Evolutionary conservation across 2,113 vertebrate genomes (phyloP).

Genomic region (Willisornis vidua): DNA sequence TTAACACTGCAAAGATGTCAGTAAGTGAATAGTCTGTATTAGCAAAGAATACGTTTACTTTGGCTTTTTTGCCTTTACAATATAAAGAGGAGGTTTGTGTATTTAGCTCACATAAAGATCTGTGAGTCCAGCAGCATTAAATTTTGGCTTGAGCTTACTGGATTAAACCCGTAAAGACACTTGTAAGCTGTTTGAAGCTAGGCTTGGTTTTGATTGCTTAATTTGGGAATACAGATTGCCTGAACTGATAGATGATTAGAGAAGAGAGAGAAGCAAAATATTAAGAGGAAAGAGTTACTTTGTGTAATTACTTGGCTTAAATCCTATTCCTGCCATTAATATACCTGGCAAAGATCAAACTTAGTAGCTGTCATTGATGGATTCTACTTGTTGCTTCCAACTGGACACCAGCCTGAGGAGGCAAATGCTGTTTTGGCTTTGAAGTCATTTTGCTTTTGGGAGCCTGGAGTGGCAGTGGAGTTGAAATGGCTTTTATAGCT

Average conservation of each 20-base stretch:
- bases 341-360: not conserved
- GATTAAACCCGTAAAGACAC: not conserved
- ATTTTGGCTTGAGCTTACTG: not conserved
- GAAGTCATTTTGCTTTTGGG: not conserved
- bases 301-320: not conserved
- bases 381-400: not conserved
- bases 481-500: not conserved
- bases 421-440: not conserved
- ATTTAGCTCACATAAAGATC: not conserved
- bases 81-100: not conserved
- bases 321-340: not conserved
- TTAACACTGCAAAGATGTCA: not conserved
- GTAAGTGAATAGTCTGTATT: not conserved
- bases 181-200: not conserved
- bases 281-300: not conserved
- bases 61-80: not conserved
- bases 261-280: not conserved
- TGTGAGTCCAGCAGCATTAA: not conserved
- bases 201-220: not conserved
- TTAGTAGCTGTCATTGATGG: not conserved
- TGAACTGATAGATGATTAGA: not conserved
- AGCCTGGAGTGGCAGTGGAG: not conserved
- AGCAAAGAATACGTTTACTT: slow-evolving; percentile 14
- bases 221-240: not conserved
- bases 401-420: not conserved